Percentiles rank a stretch among this genome's conserved stretches.
phyloP scores from a whole-genome alignment of 2,888 invertebrate species.

The Disparrhopalites patrizii region DNA sequence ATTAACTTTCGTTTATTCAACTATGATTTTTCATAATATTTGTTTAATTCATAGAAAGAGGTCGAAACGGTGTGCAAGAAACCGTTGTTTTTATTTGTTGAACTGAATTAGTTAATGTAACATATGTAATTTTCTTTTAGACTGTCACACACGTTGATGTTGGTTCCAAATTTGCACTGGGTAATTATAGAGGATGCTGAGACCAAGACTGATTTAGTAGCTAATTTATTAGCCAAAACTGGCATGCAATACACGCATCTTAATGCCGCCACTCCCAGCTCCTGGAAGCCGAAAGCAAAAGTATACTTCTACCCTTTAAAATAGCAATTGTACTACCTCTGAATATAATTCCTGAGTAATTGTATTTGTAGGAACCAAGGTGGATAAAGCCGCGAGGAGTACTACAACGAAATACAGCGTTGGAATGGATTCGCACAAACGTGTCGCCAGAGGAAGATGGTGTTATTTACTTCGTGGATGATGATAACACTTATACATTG shows the following conservation, averaged over 20 bases:
- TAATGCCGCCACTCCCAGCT: constrained; percentile 65
- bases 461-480: constrained; percentile 93
- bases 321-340: neutral
- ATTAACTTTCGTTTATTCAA: too few relatives aligned
- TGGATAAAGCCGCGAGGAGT: constrained; percentile 84
- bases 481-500: constrained; percentile 89
- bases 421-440: constrained; percentile 73
- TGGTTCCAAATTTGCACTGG: constrained; percentile 87
- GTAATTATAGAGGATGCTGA: constrained; percentile 84
- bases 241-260: constrained; percentile 65
- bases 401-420: constrained; percentile 79
- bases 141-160: constrained; percentile 78
- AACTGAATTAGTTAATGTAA: neutral
- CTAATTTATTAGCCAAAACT: constrained; percentile 65
- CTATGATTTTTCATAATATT: too few relatives aligned
- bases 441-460: constrained; percentile 60
- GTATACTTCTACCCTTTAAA: constrained; percentile 49
- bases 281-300: constrained; percentile 63
- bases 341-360: neutral
- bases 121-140: constrained; percentile 53
- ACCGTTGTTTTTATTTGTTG: too few relatives aligned
- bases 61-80: too few relatives aligned
- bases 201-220: constrained; percentile 66
- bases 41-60: too few relatives aligned
- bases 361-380: constrained; percentile 58